Evolutionary conservation across 1,140 invertebrate species (phyloP).

Genomic region (Patella vulgata): DNA sequence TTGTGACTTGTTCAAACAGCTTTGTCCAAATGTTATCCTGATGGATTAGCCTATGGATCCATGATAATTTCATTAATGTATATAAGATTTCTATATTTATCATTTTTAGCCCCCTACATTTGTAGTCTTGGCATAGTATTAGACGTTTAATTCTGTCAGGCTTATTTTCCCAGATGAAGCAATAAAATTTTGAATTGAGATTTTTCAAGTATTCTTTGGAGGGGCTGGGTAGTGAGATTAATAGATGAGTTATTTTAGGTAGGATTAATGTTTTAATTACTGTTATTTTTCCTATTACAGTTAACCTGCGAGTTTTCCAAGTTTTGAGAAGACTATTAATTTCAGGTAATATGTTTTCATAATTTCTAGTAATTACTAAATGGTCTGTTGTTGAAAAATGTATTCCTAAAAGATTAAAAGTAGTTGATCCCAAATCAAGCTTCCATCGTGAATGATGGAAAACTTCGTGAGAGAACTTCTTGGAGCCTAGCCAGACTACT

Average conservation of each 20-base stretch:
- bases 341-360: not conserved
- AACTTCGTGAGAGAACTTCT: too few relatives aligned
- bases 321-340: not conserved
- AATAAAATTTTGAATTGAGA: not conserved
- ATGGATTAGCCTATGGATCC: slow-evolving; percentile 9
- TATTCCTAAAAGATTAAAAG: too few relatives aligned
- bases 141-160: slow-evolving; percentile 10
- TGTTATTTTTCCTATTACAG: slow-evolving; percentile 5
- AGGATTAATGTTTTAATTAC: slow-evolving; percentile 6
- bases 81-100: slow-evolving; percentile 4
- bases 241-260: not conserved
- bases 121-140: slow-evolving; percentile 2
- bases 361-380: not conserved
- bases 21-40: not conserved
- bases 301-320: slow-evolving; percentile 3
- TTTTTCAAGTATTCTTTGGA: not conserved
- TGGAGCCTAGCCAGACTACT: too few relatives aligned
- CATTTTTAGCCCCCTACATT: slow-evolving; percentile 9
- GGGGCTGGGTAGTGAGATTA: not conserved
- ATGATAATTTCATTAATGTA: slow-evolving; percentile 3
- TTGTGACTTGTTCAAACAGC: too few relatives aligned
- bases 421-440: too few relatives aligned
- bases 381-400: too few relatives aligned
- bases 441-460: too few relatives aligned
- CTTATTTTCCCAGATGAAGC: slow-evolving; percentile 7